Evolutionary conservation across 2,797 vertebrate genomes (phyloP), one percentile per base, ranked within the genome.

Genomic region (Trachurus trachurus): DNA sequence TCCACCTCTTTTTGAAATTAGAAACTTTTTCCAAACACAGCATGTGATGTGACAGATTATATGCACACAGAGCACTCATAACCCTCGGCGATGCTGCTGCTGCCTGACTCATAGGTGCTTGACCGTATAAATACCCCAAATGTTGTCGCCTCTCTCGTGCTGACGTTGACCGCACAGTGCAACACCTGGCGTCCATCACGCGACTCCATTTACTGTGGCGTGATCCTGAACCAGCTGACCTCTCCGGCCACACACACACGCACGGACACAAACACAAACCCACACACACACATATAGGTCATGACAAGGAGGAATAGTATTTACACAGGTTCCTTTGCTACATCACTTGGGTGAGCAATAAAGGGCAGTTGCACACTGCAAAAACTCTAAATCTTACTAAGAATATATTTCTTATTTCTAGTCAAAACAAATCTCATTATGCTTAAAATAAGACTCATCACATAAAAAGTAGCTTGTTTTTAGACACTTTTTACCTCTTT

Each of bases 211-310:
- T 75, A 76, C 72, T 78, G 75, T n/a, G 60, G 72, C 78, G 44
- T 81, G 61, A 86, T 88, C 76, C 68, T 75, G 72, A 88, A 89
- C 88, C 69, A 42, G 71, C 21, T 89, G 78, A 86, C 66, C 77
- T 61, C 68, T 50, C 17, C 7, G n/a, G 60, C 50, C 60, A 66
- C 47, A 63, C 60, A 66, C 47, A 63, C 59, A 63, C 29, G 60
- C 69, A 74, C 9, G 56, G 56, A 66, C 75, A 42, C 60, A 70
- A 74, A 47, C 75, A 62, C 77, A 44, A 40, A 65, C 58, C 67
- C 44, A 66, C n/a, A 71, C 54, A 37, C 42, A 37, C 39, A 71
- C 29, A 66, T 44, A 57, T 56, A 77, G 26, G 73, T 73, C 49
- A 50, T 47, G 64, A 78, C 74, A 67, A 76, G 72, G 80, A 72